Base-by-base conservation (phyloP, 2,888 invertebrate species). In the Leucozona laternaria region DNA sequence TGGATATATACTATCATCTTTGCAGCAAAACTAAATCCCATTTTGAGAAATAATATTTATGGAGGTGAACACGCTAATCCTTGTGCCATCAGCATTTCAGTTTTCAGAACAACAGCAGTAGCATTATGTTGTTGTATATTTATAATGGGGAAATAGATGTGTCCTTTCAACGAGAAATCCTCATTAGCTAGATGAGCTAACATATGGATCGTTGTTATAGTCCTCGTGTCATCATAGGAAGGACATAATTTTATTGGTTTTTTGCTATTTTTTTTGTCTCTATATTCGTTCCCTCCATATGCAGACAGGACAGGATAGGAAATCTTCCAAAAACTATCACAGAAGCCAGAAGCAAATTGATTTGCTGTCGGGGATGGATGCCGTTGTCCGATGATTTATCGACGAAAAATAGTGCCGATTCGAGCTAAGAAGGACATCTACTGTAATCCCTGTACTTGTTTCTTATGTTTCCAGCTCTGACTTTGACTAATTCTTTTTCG, bases 81-180 rank as follows among this genome's bases (percentile, higher is more conserved):
- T 66, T 66, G 4, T 66, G 45, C 48, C 20, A 66, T 66, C 31
- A 66, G 64, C 64, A 28, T 37, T 40, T 60, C 25, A 40, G 15
- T 17, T 37, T 40, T 60, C 25, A 40, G 15, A 20, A n/a, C 10
- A 62, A 40, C 48, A 37, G 43, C 60, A 70, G 58, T 48, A 31
- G 22, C 25, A 40, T 6, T 28, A 31, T 57, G 31, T 17, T 31
- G 17, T 53, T 34, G 11, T 28, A 31, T 11, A 22, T 22, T 4
- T 28, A 1, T 15, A 3, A 22, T 45, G 40, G 48, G 6, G 55
- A 76, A 81, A 71, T 71, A 20, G 40, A 79, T 37, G 64, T 66
- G 64, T 84, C 76, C 76, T 84, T 79, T 76, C 71, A 40, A 60
- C 76, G 13, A 84, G 76, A 76, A 76, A 79, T 84, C 64, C 76